A percentile compares a stretch with the other conserved stretches of the same genome.
Evolutionary conservation across 2,888 invertebrate species (phyloP).

Genomic region (Hesperia comma): DNA sequence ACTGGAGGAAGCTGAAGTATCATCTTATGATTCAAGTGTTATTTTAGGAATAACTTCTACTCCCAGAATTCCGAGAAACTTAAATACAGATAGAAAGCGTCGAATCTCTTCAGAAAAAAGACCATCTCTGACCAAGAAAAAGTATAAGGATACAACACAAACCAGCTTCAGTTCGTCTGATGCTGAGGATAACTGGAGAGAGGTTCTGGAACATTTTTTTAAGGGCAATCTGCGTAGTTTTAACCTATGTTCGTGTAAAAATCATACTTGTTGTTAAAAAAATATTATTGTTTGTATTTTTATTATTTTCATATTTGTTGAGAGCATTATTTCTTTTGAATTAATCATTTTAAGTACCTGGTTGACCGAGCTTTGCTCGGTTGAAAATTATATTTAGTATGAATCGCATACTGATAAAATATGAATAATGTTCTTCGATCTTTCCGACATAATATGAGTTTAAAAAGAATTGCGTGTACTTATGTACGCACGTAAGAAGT

Average conservation of each 20-base stretch:
- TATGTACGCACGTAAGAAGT: no score
- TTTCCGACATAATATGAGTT: no score
- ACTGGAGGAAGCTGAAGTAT: slow-evolving; percentile 7
- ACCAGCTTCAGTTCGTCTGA: slow-evolving; percentile 1
- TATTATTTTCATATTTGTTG: no score
- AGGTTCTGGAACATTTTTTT: slow-evolving; percentile 39
- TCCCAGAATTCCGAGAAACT: neutral
- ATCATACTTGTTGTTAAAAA: slow-evolving; percentile 44
- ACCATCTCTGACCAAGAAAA: slow-evolving; percentile 8
- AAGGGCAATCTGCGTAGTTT: slow-evolving; percentile 39
- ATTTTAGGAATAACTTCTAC: neutral
- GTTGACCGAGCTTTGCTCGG: no score
- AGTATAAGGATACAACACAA: slow-evolving; percentile 7
- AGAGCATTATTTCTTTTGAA: no score
- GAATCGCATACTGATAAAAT: no score
- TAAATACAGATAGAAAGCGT: neutral
- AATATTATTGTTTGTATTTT: no score
- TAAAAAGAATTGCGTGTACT: no score
- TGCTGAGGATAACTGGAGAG: slow-evolving; percentile 4
- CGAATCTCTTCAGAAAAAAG: neutral
- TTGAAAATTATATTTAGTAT: no score
- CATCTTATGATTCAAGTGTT: neutral
- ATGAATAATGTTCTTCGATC: no score
- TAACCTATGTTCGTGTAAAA: slow-evolving; percentile 41
- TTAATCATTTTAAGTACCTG: no score